These are phyloP conservation scores for Spatulosminthurus flaviceps DNA, from an alignment of 2,888 invertebrate species.

Conservation along the genomic window DNA sequence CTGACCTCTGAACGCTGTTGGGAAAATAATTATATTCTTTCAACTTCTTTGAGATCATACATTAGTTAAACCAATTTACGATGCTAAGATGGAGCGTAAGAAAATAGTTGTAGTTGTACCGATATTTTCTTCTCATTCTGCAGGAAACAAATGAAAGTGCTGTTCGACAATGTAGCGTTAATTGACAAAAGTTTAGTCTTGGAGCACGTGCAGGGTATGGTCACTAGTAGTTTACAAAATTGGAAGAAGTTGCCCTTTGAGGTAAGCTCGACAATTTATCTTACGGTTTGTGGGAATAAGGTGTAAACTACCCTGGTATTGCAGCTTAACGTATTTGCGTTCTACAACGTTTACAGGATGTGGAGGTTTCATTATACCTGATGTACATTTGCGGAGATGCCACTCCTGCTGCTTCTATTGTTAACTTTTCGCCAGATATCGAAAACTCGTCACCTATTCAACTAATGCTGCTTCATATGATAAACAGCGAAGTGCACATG, in stretches of 20 bases:
- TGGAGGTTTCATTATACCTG: constrained; percentile 69
- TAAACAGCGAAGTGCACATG: constrained; percentile 67
- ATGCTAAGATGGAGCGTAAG: too few species aligned
- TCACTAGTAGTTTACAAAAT: constrained; percentile 66
- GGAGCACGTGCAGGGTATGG: constrained; percentile 66
- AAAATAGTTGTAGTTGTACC: too few species aligned
- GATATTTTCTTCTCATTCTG: neutral
- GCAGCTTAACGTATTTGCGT: neutral
- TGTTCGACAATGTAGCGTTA: constrained; percentile 69
- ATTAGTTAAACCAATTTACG: too few species aligned
- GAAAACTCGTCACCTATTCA: constrained; percentile 63
- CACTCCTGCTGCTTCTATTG: constrained; percentile 41
- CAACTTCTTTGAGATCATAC: constrained; percentile 36
- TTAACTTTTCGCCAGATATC: constrained; percentile 52
- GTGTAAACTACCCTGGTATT: too few species aligned
- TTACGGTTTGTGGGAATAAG: too few species aligned
- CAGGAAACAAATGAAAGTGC: constrained; percentile 69
- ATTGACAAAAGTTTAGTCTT: constrained; percentile 68
- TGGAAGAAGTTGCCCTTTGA: constrained; percentile 67
- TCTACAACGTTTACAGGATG: constrained; percentile 65
- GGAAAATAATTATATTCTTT: neutral
- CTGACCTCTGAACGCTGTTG: constrained; percentile 39
- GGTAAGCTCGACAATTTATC: constrained; percentile 44
- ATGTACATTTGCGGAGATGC: constrained; percentile 69
- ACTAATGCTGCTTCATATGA: constrained; percentile 68